Conservation (phyloP, 2,797 vertebrate genomes). For the Diglossa cyanea region DNA sequence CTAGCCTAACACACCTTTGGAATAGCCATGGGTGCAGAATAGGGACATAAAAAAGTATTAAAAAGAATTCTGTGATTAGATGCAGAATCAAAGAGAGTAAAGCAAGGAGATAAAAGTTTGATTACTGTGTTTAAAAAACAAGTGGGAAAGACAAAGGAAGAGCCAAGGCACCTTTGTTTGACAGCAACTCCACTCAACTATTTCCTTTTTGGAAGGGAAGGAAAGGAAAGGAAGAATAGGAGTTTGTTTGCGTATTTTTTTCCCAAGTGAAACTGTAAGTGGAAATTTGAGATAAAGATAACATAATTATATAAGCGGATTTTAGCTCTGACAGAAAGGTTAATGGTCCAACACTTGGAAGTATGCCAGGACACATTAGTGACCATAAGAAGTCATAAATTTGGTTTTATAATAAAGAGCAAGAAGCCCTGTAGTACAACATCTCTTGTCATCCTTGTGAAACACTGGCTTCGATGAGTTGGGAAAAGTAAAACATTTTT, state of each 20-base stretch:
- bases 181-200: background rate
- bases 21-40: background rate
- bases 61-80: background rate
- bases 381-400: conserved; percentile 25
- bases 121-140: background rate
- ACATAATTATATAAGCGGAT: conserved; percentile 41
- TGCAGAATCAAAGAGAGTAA: background rate
- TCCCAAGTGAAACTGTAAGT: conserved; percentile 14
- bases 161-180: background rate
- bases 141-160: background rate
- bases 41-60: background rate
- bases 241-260: background rate
- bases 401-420: background rate
- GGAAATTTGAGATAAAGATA: conserved; percentile 53
- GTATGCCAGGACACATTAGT: conserved; percentile 44
- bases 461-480: background rate
- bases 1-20: background rate
- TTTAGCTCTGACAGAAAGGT: conserved; percentile 44
- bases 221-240: background rate
- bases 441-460: background rate
- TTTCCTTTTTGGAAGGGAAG: background rate
- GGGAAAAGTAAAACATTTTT: background rate
- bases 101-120: background rate
- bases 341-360: conserved; percentile 50
- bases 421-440: background rate